Evolutionary conservation across 35 echinoderm and acorn worm species (phyloP), one percentile per base, ranked within the genome.

Genomic region (Strongylocentrotus purpuratus): DNA sequence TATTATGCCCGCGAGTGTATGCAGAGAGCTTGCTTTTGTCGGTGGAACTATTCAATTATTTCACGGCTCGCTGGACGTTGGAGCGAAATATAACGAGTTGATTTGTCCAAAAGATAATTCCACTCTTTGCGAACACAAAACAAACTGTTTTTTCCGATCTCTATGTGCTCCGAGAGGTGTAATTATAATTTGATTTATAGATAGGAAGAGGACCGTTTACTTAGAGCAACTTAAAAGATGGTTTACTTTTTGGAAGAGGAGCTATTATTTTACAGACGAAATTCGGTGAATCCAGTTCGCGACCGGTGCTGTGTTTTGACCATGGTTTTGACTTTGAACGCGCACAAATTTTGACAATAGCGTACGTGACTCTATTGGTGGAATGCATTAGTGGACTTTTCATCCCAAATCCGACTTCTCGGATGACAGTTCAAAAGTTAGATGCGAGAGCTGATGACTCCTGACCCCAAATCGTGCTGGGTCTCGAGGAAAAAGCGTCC

Each of bases 361-460:
- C 65, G 25, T 22, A 78, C 65, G 65, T 78, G 65, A 78, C 65
- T 28, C 15, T 78, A 78, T 78, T 78, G 65, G 65, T 28, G 65
- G 65, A 78, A 78, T n/a, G 65, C 65, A 28, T 55, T 28, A 78
- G 65, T n/a, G 65, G 22, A n/a, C 22, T n/a, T 78, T 78, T 78
- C 22, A n/a, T 28, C 18, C 4, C 22, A n/a, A 28, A 78, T 78
- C 65, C 65, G 7, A 28, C 65, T 78, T 78, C 65, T 78, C 65
- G 18, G 65, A n/a, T 78, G 65, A 78, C 65, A 78, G 65, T 78
- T 78, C 65, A 78, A 78, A 78, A 78, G 65, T 78, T 78, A 78
- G 65, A 78, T 78, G 65, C 65, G 65, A 28, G 65, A 78, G 65
- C 18, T 22, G 25, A 28, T 22, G 20, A 22, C 25, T 78, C 22